Base-by-base conservation (phyloP, 2,888 invertebrate genomes). In the Chymomyza procnemis region DNA sequence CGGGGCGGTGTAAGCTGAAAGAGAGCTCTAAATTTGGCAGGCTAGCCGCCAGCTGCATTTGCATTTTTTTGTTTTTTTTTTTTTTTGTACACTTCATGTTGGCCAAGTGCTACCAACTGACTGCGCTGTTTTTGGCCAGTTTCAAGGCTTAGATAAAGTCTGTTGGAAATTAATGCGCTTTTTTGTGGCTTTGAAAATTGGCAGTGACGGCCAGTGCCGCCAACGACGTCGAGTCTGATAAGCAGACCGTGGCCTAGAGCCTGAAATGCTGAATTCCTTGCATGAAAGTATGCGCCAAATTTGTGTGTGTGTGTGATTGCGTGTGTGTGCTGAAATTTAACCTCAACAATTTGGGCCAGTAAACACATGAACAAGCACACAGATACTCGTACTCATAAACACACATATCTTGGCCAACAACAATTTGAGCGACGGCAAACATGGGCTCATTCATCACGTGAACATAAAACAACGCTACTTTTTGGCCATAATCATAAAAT, bases 281-380 rank as follows among this genome's bases (percentile, higher is more conserved):
- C n/a, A 5, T 56, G 30, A 30, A 56, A 56, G 30, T 56, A 56
- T 34, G 26, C 16, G 16, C n/a, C 30, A 56, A 56, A 46, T 54
- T 22, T 47, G 58, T 60, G 66, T 55, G 34, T 55, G 62, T 55
- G 21, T 34, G 16, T 21, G 46, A 14, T 22, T 50, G 30, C 12
- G 26, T 60, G 46, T 46, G 69, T 57, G 60, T 56, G 54, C 60
- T 81, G 71, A 72, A 73, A 70, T 69, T 67, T 67, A 76, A 84
- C 87, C 79, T 84, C 69, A 81, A 67, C 73, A 69, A 68, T 80
- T 81, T 72, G 67, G 71, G 62, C 66, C 68, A 58, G 59, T 61
- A 67, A 78, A 60, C 69, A 72, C 74, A 71, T 65, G 64, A 68
- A 73, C 61, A 34, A 14, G 8, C n/a, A 1, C 16, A 47, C 64